phyloP scores from a whole-genome alignment of 2,797 vertebrate genomes.

The Bradypodion ventrale region DNA sequence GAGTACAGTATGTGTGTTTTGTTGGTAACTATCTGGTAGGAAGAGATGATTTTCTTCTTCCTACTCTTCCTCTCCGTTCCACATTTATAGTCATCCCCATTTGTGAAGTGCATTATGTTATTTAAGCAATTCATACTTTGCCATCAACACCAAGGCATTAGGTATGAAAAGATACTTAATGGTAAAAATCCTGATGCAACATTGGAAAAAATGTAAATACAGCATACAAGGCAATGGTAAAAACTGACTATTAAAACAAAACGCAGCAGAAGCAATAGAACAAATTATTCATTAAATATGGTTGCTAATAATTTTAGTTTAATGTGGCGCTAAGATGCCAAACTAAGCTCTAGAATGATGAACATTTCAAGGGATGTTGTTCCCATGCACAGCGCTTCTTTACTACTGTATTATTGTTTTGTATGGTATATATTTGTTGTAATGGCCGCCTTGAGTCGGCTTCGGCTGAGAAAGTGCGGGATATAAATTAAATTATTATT shows the following conservation, averaged over 20 bases:
- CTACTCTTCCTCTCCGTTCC: not conserved
- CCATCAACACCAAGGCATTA: too few relatives aligned
- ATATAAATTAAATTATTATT: too few relatives aligned
- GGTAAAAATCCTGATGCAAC: not conserved
- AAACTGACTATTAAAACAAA: not conserved
- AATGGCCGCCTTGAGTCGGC: too few relatives aligned
- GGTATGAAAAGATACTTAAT: too few relatives aligned
- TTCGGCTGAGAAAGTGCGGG: too few relatives aligned
- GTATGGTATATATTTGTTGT: too few relatives aligned
- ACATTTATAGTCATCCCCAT: not conserved
- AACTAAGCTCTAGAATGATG: not conserved
- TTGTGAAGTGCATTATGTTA: not conserved
- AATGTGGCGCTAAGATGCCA: too few relatives aligned
- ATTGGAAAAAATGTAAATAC: not conserved
- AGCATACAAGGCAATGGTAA: too few relatives aligned
- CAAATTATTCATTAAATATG: not conserved
- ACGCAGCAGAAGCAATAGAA: not conserved
- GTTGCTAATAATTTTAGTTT: not conserved
- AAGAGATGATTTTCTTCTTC: not conserved
- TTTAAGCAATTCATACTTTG: not conserved
- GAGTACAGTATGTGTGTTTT: not conserved
- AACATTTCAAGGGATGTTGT: not conserved
- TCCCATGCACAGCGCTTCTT: not conserved
- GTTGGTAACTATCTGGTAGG: not conserved
- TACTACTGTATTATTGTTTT: too few relatives aligned